Conservation (phyloP, 1,140 invertebrate genomes). For the Panagrolaimus sp. region DNA sequence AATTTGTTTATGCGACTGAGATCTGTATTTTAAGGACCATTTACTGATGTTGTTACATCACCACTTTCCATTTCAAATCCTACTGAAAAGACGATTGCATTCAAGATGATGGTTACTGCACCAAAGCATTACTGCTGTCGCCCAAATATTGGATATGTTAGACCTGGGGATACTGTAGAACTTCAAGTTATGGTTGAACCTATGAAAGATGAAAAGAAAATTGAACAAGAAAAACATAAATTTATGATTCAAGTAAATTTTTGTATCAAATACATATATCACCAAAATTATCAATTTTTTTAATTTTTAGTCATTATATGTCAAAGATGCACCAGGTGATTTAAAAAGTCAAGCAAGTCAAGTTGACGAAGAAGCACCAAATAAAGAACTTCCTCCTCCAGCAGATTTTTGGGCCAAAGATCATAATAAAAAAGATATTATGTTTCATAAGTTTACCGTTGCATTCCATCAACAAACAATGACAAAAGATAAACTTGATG, state of each 20-base stretch:
- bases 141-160: neutral
- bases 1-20: neutral
- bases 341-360: too few relatives aligned
- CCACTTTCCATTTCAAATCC: constrained; percentile 5
- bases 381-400: neutral
- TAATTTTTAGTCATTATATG: too few relatives aligned
- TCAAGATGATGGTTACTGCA: constrained; percentile 6
- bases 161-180: neutral
- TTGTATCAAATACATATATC: neutral
- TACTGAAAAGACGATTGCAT: neutral
- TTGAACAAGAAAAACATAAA: constrained; percentile 13
- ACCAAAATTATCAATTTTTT: too few relatives aligned
- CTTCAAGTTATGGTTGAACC: constrained; percentile 15
- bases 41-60: neutral
- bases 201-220: constrained; percentile 14
- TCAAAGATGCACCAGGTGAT: too few relatives aligned
- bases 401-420: constrained; percentile 3
- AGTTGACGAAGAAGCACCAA: neutral
- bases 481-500: neutral
- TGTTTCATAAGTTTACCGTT: constrained; percentile 6
- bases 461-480: neutral
- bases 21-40: neutral
- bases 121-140: constrained; percentile 17
- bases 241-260: constrained; percentile 13
- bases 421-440: neutral